Conservation (phyloP, 2,888 invertebrate genomes). For the Alloscopus bannaensis region DNA sequence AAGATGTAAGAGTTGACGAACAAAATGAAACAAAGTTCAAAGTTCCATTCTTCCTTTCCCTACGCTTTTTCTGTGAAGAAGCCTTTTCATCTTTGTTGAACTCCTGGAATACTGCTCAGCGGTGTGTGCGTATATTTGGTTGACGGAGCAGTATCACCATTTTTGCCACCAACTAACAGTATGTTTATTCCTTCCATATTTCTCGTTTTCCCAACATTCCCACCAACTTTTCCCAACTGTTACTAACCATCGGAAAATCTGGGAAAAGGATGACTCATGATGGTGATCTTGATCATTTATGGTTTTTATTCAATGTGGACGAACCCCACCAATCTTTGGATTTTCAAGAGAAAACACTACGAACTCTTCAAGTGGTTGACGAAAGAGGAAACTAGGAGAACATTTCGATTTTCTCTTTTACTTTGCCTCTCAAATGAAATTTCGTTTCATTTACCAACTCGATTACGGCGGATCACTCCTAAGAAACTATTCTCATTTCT, state of each 20-base stretch:
- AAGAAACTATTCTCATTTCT: not conserved
- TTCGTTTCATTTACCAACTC: conserved; percentile 3
- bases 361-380: conserved; percentile 17
- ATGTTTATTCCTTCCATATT: too few species aligned
- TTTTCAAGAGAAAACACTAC: not conserved
- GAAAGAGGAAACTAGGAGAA: not conserved
- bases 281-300: conserved; percentile 32
- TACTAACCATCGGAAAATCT: conserved; percentile 12
- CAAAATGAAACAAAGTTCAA: conserved; percentile 29
- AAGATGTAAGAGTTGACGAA: conserved; percentile 27
- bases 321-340: conserved; percentile 7
- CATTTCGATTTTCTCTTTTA: not conserved
- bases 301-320: conserved; percentile 14
- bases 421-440: conserved; percentile 7
- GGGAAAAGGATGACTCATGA: conserved; percentile 23
- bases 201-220: too few species aligned
- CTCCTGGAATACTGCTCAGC: too few species aligned
- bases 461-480: conserved; percentile 1
- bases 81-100: conserved; percentile 16
- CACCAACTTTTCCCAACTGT: too few species aligned
- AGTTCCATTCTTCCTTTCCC: conserved; percentile 14
- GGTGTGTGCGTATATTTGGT: too few species aligned
- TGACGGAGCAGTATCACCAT: too few species aligned
- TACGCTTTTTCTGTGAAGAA: not conserved
- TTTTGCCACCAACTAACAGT: too few species aligned